Conservation (phyloP, 2,888 invertebrate genomes). For the Adela reaumurella region DNA sequence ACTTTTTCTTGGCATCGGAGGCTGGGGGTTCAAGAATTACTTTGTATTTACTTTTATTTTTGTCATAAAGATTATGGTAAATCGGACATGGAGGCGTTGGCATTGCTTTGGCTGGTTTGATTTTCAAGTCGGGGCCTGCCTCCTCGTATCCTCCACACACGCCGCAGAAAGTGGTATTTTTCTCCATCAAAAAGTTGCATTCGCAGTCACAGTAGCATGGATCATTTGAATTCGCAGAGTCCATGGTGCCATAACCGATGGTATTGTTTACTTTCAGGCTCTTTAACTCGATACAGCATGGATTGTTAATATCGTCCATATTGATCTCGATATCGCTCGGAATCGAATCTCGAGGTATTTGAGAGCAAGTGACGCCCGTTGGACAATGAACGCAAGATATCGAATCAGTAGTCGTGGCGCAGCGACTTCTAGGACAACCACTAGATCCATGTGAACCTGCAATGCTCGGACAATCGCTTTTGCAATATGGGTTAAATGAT, state of each 20-base stretch:
- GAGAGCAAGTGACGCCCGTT: background rate
- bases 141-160: conserved; percentile 45
- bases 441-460: too few species aligned
- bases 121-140: conserved; percentile 32
- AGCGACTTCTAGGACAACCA: too few species aligned
- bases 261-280: conserved; percentile 38
- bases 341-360: too few species aligned
- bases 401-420: too few species aligned
- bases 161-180: conserved; percentile 39
- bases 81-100: conserved; percentile 41
- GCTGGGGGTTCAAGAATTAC: background rate
- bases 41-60: conserved; percentile 25
- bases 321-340: conserved; percentile 30
- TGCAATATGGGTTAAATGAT: background rate
- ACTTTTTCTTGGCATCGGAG: background rate
- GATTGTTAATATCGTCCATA: conserved; percentile 32
- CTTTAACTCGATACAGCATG: too few species aligned
- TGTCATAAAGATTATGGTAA: conserved; percentile 42
- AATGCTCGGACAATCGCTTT: background rate
- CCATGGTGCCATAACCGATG: conserved; percentile 24
- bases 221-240: conserved; percentile 22
- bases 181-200: conserved; percentile 34
- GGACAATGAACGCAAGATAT: background rate
- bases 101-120: conserved; percentile 28
- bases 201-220: conserved; percentile 42